Conservation (phyloP, 1,140 invertebrate species). For the Brachionus paranguensis region DNA sequence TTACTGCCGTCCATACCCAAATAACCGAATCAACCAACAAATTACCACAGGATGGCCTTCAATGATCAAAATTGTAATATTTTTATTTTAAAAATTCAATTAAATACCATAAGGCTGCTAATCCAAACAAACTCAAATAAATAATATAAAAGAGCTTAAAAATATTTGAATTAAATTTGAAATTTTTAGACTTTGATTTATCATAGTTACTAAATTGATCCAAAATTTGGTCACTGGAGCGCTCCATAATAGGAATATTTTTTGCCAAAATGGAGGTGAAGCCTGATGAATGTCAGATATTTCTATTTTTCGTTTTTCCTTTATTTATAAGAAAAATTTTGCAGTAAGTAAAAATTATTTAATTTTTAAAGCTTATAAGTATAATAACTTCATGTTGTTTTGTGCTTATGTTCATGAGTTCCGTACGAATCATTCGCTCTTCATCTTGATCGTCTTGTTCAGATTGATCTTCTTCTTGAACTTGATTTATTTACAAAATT, state of each 20-base stretch:
- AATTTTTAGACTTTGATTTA: no score
- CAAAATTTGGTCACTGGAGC: constrained; percentile 55
- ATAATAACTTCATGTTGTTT: neutral
- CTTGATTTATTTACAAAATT: neutral
- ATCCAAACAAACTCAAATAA: neutral
- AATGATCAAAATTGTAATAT: neutral
- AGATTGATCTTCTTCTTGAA: constrained; percentile 3
- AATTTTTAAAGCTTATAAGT: no score
- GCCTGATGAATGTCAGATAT: neutral
- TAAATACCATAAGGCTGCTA: neutral
- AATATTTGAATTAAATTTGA: neutral
- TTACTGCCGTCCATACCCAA: constrained; percentile 49
- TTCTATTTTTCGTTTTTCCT: neutral
- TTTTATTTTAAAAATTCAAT: no score
- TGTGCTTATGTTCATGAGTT: constrained; percentile 38
- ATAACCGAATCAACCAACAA: constrained; percentile 49
- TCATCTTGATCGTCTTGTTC: constrained; percentile 33
- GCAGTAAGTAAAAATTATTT: no score
- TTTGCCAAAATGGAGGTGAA: constrained; percentile 43
- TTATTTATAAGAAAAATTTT: neutral
- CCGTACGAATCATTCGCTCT: constrained; percentile 34
- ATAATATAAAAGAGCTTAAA: constrained; percentile 3
- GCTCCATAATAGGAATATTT: constrained; percentile 49
- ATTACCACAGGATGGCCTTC: constrained; percentile 54
- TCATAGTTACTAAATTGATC: constrained; percentile 46